These are phyloP conservation scores for Rhizomys pruinosus DNA, from an alignment of 2,113 vertebrate genomes.

Conservation along the genomic window DNA sequence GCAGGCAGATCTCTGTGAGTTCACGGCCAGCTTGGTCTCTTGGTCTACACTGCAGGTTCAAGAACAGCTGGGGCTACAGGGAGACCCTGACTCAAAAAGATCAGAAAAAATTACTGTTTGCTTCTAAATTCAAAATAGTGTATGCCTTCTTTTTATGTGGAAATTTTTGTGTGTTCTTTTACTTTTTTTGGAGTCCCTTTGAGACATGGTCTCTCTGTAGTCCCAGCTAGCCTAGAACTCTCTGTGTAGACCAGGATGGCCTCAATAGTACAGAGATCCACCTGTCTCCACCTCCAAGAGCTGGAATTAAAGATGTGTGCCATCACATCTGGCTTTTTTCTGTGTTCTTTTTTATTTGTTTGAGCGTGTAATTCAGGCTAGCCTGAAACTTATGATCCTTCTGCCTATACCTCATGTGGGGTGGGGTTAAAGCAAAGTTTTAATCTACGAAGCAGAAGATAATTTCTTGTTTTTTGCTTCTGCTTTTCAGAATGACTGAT, in stretches of 20 bases:
- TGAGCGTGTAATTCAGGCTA: neutral
- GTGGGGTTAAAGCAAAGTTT: conserved; percentile 9
- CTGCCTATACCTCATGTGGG: neutral
- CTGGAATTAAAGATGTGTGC: too few species aligned
- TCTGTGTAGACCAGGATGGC: too few species aligned
- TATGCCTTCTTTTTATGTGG: neutral
- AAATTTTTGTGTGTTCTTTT: conserved; percentile 1
- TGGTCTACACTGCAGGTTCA: too few species aligned
- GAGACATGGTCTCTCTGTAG: neutral
- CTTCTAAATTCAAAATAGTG: neutral
- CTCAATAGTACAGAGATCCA: too few species aligned
- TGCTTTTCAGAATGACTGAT: conserved; percentile 88
- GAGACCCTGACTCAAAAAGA: too few species aligned
- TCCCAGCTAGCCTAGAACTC: too few species aligned
- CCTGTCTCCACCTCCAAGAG: too few species aligned
- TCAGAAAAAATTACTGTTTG: too few species aligned
- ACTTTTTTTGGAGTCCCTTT: neutral
- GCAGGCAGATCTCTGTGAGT: too few species aligned
- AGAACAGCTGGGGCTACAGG: too few species aligned
- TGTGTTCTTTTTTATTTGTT: neutral
- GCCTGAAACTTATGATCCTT: neutral
- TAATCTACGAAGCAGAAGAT: conserved; percentile 50
- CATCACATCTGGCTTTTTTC: too few species aligned
- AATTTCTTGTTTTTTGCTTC: conserved; percentile 49
- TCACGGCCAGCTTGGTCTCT: too few species aligned